Conservation (phyloP, 2,888 invertebrate genomes). For the Elmis aenea region DNA sequence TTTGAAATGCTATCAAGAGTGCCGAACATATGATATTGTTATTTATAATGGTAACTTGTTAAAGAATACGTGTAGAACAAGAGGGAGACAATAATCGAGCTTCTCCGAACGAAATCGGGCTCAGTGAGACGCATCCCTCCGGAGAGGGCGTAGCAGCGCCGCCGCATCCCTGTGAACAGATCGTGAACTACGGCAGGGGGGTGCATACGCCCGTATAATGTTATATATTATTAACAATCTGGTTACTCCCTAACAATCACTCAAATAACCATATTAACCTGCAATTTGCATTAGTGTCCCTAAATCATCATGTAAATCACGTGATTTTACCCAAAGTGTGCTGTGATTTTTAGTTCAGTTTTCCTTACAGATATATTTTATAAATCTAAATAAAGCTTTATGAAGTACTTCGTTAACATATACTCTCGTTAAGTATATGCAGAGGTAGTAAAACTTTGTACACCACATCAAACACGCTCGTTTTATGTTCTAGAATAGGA, state of each 20-base stretch:
- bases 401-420: conserved; percentile 13
- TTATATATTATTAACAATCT: conserved; percentile 38
- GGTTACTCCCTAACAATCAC: conserved; percentile 31
- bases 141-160: conserved; percentile 34
- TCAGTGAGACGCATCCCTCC: conserved; percentile 23
- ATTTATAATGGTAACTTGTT: conserved; percentile 2
- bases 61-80: conserved; percentile 4
- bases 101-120: conserved; percentile 15
- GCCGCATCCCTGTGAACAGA: conserved; percentile 31
- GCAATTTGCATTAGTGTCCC: conserved; percentile 23
- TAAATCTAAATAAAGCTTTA: conserved; percentile 11
- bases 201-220: conserved; percentile 41
- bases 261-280: conserved; percentile 26
- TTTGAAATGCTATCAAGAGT: too few relatives aligned
- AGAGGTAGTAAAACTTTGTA: conserved; percentile 12
- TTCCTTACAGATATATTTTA: conserved; percentile 16
- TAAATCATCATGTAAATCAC: conserved; percentile 29
- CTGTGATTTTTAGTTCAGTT: conserved; percentile 29
- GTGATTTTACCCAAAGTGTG: conserved; percentile 32
- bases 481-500: conserved; percentile 23
- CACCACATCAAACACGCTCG: conserved; percentile 12
- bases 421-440: conserved; percentile 15
- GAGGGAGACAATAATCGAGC: conserved; percentile 9
- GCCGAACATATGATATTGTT: too few relatives aligned
- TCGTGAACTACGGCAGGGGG: conserved; percentile 35